These are phyloP conservation scores for Eidolon helvum DNA, from an alignment of 2,113 vertebrate species.

Conservation along the genomic window DNA sequence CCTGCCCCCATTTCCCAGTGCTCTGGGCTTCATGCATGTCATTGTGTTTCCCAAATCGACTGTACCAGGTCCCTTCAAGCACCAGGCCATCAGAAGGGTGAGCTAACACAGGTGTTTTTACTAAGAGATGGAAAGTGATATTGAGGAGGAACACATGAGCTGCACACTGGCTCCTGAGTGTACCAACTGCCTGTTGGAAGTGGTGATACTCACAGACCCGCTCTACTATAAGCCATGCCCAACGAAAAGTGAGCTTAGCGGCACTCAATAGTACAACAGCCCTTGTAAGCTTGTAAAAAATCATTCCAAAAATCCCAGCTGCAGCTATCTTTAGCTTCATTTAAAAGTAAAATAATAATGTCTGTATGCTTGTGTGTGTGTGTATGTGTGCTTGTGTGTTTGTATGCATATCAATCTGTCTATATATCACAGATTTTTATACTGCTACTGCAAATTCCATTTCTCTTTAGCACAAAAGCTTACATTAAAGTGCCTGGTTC, in stretches of 20 bases:
- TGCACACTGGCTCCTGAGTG: too few species aligned
- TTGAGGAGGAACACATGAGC: background rate
- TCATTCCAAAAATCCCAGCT: background rate
- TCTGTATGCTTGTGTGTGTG: background rate
- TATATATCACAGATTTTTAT: background rate
- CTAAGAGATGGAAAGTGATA: background rate
- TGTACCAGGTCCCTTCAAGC: background rate
- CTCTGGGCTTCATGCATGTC: too few species aligned
- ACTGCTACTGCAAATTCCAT: too few species aligned
- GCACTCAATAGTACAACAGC: fast-evolving
- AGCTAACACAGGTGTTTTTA: background rate
- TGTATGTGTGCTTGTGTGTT: background rate
- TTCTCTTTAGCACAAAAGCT: background rate
- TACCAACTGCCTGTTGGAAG: background rate
- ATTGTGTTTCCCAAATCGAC: fast-evolving
- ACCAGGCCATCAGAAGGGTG: background rate
- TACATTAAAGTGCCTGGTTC: background rate
- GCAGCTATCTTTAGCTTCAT: background rate
- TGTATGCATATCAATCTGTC: background rate
- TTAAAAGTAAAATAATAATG: background rate
- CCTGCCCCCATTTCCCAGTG: background rate
- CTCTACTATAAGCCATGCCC: fast-evolving
- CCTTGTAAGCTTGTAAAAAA: background rate
- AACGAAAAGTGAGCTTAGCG: background rate
- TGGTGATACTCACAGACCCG: too few species aligned